A percentile compares a stretch with the other conserved stretches of the same genome.
phyloP scores from a whole-genome alignment of 2,113 vertebrate genomes.

The Panthera tigris region DNA sequence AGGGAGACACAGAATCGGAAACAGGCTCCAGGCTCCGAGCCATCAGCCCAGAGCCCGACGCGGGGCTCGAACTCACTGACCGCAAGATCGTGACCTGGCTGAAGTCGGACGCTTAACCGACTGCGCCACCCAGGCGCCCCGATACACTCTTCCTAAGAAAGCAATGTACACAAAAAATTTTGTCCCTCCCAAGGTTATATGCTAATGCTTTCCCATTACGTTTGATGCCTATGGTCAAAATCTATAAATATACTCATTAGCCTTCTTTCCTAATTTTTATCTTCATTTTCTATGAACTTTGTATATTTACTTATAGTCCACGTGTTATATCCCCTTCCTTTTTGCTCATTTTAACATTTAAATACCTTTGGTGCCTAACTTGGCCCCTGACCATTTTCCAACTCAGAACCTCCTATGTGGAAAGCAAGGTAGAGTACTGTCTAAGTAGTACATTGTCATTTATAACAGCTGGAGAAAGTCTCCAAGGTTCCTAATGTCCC shows the following conservation, averaged over 20 bases:
- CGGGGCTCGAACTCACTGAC: no score
- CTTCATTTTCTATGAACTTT: not conserved
- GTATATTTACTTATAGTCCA: not conserved
- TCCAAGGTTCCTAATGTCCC: not conserved
- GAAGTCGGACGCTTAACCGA: no score
- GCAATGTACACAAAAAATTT: not conserved
- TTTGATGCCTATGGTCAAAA: not conserved
- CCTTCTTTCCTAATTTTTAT: not conserved
- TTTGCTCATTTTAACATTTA: conserved; percentile 39
- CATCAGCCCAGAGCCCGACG: no score
- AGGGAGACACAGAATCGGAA: no score
- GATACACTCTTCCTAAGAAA: not conserved
- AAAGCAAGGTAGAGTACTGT: not conserved
- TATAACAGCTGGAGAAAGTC: not conserved
- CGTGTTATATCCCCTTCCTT: not conserved
- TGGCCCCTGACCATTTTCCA: not conserved
- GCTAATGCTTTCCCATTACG: not conserved
- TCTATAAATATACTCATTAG: not conserved
- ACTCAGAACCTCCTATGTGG: not conserved
- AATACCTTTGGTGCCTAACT: conserved; percentile 8
- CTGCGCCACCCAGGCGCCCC: no score
- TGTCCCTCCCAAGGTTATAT: not conserved
- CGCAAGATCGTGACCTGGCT: no score
- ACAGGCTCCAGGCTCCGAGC: no score
- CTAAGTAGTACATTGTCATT: not conserved